Conservation (phyloP, 1,140 invertebrate genomes). For the Neodiprion virginianus region DNA sequence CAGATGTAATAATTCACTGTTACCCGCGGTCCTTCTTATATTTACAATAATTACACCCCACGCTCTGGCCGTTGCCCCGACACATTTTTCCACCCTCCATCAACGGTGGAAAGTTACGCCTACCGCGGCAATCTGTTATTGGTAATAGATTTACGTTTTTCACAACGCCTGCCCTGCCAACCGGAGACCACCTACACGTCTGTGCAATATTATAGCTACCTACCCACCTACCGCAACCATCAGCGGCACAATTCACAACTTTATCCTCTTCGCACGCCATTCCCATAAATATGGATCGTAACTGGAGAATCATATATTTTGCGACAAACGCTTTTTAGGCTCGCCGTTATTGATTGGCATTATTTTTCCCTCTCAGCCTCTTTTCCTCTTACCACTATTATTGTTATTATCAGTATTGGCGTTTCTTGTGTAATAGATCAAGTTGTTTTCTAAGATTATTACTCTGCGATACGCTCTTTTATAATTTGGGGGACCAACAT, state of each 20-base stretch:
- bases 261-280: neutral
- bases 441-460: too few species aligned
- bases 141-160: conserved; percentile 5
- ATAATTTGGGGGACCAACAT: too few species aligned
- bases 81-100: neutral
- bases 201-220: neutral
- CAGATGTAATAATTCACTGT: conserved; percentile 30
- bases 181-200: neutral
- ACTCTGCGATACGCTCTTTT: too few species aligned
- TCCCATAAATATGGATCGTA: too few species aligned
- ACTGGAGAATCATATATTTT: too few species aligned
- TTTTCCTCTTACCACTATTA: too few species aligned
- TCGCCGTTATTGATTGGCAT: too few species aligned
- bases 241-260: neutral
- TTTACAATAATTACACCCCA: conserved; percentile 43
- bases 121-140: conserved; percentile 1
- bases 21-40: conserved; percentile 29
- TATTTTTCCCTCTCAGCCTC: too few species aligned
- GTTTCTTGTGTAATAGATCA: too few species aligned
- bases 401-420: too few species aligned
- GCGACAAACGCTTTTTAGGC: too few species aligned
- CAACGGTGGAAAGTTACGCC: conserved; percentile 1
- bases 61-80: neutral
- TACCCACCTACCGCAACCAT: neutral
- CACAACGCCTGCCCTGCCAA: conserved; percentile 1